A percentile compares a stretch with the other conserved stretches of the same genome.
phyloP scores from a whole-genome alignment of 2,797 vertebrate species.

The Muscicapa striata region DNA sequence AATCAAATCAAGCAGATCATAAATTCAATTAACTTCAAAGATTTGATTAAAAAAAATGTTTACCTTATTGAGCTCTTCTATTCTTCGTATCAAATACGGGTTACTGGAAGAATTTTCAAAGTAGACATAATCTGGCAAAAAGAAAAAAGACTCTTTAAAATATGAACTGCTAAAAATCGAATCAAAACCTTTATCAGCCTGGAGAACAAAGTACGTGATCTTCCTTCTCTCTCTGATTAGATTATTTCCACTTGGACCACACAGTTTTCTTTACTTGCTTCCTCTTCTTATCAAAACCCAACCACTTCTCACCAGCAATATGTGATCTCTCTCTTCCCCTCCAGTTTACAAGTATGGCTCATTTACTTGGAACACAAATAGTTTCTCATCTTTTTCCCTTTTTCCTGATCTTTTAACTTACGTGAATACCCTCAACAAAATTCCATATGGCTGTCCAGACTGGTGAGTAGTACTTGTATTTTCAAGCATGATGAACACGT shows the following conservation, averaged over 20 bases:
- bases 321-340: not conserved
- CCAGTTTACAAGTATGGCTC: not conserved
- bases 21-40: slow-evolving; percentile 32
- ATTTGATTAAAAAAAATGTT: not conserved
- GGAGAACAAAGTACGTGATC: not conserved
- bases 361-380: not conserved
- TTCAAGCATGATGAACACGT: not conserved
- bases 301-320: not conserved
- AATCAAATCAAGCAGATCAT: slow-evolving; percentile 23
- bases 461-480: not conserved
- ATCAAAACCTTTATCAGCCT: not conserved
- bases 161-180: not conserved
- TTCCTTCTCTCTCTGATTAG: not conserved
- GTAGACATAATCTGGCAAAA: slow-evolving; percentile 83
- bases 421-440: not conserved
- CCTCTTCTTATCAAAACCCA: not conserved
- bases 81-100: slow-evolving; percentile 82
- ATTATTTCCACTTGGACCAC: not conserved
- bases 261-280: not conserved
- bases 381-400: not conserved
- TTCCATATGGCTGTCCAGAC: not conserved
- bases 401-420: not conserved
- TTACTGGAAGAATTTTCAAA: slow-evolving; percentile 86
- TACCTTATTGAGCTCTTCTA: slow-evolving; percentile 87
- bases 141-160: not conserved